Conservation (phyloP, 2,888 invertebrate genomes). For the Idaea biselata region DNA sequence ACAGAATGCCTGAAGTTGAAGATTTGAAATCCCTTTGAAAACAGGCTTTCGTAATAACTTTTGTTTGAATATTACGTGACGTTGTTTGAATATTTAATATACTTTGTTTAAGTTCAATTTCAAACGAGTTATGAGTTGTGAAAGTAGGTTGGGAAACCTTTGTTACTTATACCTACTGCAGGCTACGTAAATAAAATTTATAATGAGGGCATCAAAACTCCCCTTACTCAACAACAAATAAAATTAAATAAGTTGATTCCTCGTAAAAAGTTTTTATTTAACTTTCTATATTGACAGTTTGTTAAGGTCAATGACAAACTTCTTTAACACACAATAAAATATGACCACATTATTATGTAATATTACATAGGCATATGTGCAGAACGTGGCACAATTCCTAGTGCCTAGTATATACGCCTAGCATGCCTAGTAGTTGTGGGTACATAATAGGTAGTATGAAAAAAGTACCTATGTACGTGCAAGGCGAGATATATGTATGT, state of each 20-base stretch:
- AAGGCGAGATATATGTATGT: too few relatives aligned
- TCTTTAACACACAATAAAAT: too few relatives aligned
- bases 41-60: slow-evolving; percentile 1
- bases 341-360: too few relatives aligned
- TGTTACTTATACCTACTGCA: slow-evolving; percentile 1
- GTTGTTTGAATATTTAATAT: slow-evolving; percentile 1
- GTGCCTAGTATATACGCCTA: too few relatives aligned
- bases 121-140: background rate
- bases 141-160: background rate
- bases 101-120: slow-evolving; percentile 1
- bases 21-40: slow-evolving; percentile 1
- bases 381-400: too few relatives aligned
- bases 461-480: too few relatives aligned
- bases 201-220: background rate
- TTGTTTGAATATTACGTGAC: slow-evolving; percentile 1
- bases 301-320: too few relatives aligned
- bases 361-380: too few relatives aligned
- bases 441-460: too few relatives aligned
- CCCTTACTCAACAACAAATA: background rate
- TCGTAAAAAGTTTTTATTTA: background rate
- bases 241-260: background rate
- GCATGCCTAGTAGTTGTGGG: too few relatives aligned
- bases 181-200: background rate
- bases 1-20: background rate
- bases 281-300: background rate